Evolutionary conservation across 2,888 invertebrate genomes (phyloP).

Genomic region (Temnothorax rugatulus): DNA sequence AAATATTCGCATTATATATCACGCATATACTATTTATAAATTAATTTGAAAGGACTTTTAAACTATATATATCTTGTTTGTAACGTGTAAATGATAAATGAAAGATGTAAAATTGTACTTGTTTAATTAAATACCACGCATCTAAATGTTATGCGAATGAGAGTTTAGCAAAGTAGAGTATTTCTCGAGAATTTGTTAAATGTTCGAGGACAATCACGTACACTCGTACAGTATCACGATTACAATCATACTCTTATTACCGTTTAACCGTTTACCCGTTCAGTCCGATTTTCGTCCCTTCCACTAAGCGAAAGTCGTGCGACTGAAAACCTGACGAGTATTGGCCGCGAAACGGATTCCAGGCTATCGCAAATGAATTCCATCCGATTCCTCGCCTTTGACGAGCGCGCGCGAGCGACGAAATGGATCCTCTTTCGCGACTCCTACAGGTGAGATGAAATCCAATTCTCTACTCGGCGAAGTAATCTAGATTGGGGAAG

Average conservation of each 20-base stretch:
- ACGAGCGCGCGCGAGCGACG: constrained; percentile 11
- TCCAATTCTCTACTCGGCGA: constrained; percentile 29
- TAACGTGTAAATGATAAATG: not conserved
- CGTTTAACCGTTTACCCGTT: not conserved
- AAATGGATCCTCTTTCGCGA: constrained; percentile 21
- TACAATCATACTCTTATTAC: not conserved
- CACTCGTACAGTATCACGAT: not conserved
- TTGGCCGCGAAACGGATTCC: constrained; percentile 24
- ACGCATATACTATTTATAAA: not conserved
- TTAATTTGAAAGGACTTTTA: not conserved
- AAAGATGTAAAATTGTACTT: not conserved
- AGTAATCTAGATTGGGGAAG: constrained; percentile 32
- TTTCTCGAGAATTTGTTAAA: not conserved
- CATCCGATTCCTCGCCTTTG: constrained; percentile 42
- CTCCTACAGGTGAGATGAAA: constrained; percentile 45
- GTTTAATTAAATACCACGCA: not conserved
- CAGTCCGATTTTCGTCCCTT: not conserved
- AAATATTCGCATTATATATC: not conserved
- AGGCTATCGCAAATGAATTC: constrained; percentile 22
- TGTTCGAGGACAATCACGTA: not conserved
- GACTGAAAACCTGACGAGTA: constrained; percentile 10
- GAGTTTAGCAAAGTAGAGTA: not conserved
- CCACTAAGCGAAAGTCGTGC: not conserved
- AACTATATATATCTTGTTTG: not conserved
- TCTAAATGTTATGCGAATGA: not conserved